Evolutionary conservation across 2,888 invertebrate species (phyloP).

Genomic region (Acrobeloides nanus): DNA sequence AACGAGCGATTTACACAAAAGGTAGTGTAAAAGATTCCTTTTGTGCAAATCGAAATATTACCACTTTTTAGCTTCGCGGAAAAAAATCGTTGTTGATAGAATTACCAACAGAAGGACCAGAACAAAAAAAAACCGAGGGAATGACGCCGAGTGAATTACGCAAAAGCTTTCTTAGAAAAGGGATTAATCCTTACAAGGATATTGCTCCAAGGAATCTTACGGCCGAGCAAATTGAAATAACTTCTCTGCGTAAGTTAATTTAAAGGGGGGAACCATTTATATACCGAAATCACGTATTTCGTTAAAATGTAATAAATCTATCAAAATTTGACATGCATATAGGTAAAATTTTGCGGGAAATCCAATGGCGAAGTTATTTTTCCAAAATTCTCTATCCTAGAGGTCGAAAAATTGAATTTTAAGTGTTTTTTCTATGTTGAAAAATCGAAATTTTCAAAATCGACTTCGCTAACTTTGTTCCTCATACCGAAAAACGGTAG

Average conservation of each 20-base stretch:
- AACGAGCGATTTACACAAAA: conserved; percentile 45
- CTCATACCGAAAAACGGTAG: too few relatives aligned
- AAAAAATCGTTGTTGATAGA: conserved; percentile 42
- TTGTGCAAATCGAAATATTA: conserved; percentile 9
- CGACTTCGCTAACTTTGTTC: too few relatives aligned
- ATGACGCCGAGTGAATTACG: conserved; percentile 38
- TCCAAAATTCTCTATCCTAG: too few relatives aligned
- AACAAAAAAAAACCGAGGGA: conserved; percentile 23
- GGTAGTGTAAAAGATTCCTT: conserved; percentile 28
- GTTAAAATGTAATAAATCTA: conserved; percentile 7
- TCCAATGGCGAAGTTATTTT: too few relatives aligned
- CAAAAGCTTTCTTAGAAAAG: conserved; percentile 36
- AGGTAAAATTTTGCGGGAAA: too few relatives aligned
- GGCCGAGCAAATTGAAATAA: too few relatives aligned
- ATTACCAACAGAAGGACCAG: conserved; percentile 40
- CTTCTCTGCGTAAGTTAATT: too few relatives aligned
- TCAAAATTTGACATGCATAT: neutral
- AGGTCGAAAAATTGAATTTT: too few relatives aligned
- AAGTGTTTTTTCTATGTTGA: too few relatives aligned
- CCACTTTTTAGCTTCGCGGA: conserved; percentile 39
- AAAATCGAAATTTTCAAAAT: too few relatives aligned
- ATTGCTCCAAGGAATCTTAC: conserved; percentile 34
- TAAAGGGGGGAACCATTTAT: too few relatives aligned
- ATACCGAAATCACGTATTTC: too few relatives aligned
- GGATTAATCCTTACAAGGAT: conserved; percentile 24